A percentile compares a stretch with the other conserved stretches of the same genome.
Evolutionary conservation across 2,888 invertebrate genomes (phyloP).

Genomic region (Globia sparganii): DNA sequence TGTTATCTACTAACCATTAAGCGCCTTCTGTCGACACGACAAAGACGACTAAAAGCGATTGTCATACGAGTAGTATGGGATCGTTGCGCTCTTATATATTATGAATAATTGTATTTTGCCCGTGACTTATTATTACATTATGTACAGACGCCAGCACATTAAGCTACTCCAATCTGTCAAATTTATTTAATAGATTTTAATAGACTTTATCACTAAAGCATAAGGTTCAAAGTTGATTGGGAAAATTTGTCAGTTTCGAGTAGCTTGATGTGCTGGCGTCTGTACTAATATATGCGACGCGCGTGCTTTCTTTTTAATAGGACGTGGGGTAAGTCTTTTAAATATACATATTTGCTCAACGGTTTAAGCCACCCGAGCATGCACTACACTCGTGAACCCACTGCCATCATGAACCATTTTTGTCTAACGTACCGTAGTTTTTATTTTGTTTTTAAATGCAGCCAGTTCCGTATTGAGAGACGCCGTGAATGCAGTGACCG

Average conservation of each 20-base stretch:
- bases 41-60: no score
- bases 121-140: background rate
- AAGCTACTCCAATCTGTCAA: no score
- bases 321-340: background rate
- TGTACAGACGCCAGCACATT: no score
- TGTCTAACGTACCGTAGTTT: conserved; percentile 73
- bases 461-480: conserved; percentile 89
- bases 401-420: no score
- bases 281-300: background rate
- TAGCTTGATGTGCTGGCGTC: no score
- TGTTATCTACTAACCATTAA: no score
- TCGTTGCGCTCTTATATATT: background rate
- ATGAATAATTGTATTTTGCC: background rate
- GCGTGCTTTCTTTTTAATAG: background rate
- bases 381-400: background rate
- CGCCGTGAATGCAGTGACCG: conserved; percentile 88
- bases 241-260: no score
- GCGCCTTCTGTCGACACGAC: no score
- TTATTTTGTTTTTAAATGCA: conserved; percentile 81
- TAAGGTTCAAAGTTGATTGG: no score
- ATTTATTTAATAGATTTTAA: no score
- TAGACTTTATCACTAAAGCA: no score
- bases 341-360: background rate
- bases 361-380: background rate
- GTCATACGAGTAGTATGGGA: no score